Percentiles rank a stretch among this genome's conserved stretches.
Evolutionary conservation across 2,113 vertebrate species (phyloP).

Genomic region (Scatophagus argus): DNA sequence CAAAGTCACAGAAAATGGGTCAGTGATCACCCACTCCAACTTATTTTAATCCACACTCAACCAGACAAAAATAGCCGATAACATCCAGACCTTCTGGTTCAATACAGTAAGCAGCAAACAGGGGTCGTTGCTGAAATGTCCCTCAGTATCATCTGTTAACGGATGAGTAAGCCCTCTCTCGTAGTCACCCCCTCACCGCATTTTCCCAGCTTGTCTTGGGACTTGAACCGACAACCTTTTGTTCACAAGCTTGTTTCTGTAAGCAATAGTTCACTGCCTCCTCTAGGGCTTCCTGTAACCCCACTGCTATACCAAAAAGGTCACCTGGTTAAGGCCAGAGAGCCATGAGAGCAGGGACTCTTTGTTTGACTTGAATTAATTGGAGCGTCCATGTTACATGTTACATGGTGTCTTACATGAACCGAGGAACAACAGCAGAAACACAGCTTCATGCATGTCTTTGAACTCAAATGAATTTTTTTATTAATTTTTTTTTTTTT

Average conservation of each 20-base stretch:
- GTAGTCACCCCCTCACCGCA: constrained; percentile 5
- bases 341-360: constrained; percentile 62
- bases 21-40: constrained; percentile 33
- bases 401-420: background rate
- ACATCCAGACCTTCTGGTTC: constrained; percentile 10
- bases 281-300: constrained; percentile 68
- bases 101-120: background rate
- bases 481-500: too few relatives aligned
- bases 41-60: constrained; percentile 24
- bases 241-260: constrained; percentile 57
- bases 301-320: constrained; percentile 64
- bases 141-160: constrained; percentile 4
- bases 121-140: constrained; percentile 21
- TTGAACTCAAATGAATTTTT: constrained; percentile 9
- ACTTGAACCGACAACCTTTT: constrained; percentile 70
- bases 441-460: constrained; percentile 26
- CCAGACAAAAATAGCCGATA: background rate
- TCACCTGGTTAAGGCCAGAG: constrained; percentile 63
- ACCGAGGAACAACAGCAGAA: background rate
- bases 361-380: constrained; percentile 58
- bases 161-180: constrained; percentile 23
- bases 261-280: constrained; percentile 63
- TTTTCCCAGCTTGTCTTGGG: constrained; percentile 57
- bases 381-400: constrained; percentile 21
- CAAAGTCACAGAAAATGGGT: constrained; percentile 65